Percentiles rank a stretch among this genome's conserved stretches.
Evolutionary conservation across 2,113 vertebrate genomes (phyloP).

Genomic region (Megatriorchis doriae): DNA sequence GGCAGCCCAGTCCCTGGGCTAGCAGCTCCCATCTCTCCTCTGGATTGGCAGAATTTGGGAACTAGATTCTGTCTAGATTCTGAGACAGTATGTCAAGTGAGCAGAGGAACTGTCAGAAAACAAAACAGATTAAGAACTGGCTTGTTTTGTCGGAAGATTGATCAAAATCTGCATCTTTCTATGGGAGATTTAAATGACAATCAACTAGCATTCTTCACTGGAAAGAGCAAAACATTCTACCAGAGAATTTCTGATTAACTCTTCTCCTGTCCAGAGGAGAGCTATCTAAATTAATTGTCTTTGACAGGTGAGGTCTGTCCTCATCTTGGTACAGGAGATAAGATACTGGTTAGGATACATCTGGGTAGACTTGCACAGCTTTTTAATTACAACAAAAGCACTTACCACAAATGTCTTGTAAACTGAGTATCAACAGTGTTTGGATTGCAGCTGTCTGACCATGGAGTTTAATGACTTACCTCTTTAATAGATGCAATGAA

Average conservation of each 20-base stretch:
- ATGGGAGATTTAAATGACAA: background rate
- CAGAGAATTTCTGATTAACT: slow-evolving; percentile 24
- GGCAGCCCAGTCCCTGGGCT: background rate
- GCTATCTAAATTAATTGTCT: slow-evolving; percentile 33
- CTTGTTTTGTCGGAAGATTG: background rate
- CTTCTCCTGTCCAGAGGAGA: slow-evolving; percentile 10
- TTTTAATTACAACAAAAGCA: slow-evolving; percentile 43
- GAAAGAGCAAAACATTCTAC: background rate
- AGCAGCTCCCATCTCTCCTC: background rate
- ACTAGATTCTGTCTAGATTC: background rate
- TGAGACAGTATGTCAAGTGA: background rate
- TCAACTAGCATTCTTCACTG: background rate
- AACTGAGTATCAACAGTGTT: background rate
- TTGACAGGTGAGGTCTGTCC: slow-evolving; percentile 42
- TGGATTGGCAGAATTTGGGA: background rate
- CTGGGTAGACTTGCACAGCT: background rate
- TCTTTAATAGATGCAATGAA: background rate
- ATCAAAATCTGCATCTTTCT: background rate
- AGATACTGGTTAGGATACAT: background rate
- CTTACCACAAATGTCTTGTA: slow-evolving; percentile 23
- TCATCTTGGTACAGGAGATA: slow-evolving; percentile 36
- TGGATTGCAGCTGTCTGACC: background rate
- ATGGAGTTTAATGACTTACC: background rate
- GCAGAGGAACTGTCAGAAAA: background rate
- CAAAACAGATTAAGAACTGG: background rate